Percentiles rank a stretch among this genome's conserved stretches.
These are phyloP conservation scores for Cecropterus lyciades DNA, from an alignment of 1,140 invertebrate genomes.

Conservation along the genomic window DNA sequence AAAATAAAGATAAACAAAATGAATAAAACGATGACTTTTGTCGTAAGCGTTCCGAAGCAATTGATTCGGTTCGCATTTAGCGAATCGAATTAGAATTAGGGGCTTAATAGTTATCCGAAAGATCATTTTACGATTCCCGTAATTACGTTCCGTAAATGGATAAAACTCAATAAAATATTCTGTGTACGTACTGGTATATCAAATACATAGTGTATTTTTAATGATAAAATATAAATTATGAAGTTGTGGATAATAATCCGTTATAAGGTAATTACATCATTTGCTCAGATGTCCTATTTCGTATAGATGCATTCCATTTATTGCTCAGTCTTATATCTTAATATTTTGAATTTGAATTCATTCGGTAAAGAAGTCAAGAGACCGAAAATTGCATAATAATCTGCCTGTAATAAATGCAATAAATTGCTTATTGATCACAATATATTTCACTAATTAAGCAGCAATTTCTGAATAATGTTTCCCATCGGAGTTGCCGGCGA, in stretches of 20 bases:
- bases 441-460: constrained; percentile 35
- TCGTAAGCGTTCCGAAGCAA: constrained; percentile 1
- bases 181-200: too few relatives aligned
- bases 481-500: constrained; percentile 45
- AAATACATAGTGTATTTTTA: too few relatives aligned
- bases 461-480: constrained; percentile 34
- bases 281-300: too few relatives aligned
- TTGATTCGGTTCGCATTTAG: constrained; percentile 7
- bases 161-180: too few relatives aligned
- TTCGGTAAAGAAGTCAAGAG: too few relatives aligned
- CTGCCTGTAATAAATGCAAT: background rate
- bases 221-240: too few relatives aligned
- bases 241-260: too few relatives aligned
- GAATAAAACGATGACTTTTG: background rate
- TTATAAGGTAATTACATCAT: too few relatives aligned
- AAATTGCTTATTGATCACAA: constrained; percentile 27
- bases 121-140: constrained; percentile 11
- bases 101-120: constrained; percentile 11
- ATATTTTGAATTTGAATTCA: too few relatives aligned
- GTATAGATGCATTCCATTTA: too few relatives aligned
- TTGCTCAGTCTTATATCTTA: too few relatives aligned
- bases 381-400: background rate
- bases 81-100: constrained; percentile 15
- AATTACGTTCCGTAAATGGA: background rate
- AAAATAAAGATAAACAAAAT: background rate